Evolutionary conservation across 2,113 vertebrate species (phyloP).

Genomic region (Charina bottae): DNA sequence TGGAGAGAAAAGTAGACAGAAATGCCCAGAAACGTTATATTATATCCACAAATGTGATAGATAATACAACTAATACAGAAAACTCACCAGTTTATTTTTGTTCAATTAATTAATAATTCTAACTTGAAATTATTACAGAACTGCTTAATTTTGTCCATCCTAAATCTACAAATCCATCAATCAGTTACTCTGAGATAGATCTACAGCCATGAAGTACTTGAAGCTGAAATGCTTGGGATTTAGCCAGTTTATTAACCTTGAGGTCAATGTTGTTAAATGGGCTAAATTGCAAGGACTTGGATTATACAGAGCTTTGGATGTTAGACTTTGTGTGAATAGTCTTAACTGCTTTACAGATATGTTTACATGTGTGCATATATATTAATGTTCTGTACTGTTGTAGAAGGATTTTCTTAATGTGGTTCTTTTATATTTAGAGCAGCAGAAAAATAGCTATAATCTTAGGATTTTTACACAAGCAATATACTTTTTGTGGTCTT

Average conservation of each 20-base stretch:
- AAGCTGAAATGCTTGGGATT: constrained; percentile 12
- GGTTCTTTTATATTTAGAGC: neutral
- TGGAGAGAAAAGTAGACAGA: neutral
- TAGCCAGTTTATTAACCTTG: constrained; percentile 20
- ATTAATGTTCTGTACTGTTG: neutral
- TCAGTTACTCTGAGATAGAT: neutral
- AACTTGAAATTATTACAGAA: neutral
- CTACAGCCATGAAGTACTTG: neutral
- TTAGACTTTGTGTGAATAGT: neutral
- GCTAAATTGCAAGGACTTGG: constrained; percentile 16
- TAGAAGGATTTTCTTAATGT: neutral
- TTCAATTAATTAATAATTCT: neutral
- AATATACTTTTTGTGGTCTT: constrained; percentile 13
- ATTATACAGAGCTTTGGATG: neutral
- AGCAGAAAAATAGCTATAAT: neutral
- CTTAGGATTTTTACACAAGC: neutral
- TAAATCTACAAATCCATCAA: neutral
- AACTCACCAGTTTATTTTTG: neutral
- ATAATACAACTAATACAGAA: neutral
- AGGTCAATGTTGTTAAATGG: constrained; percentile 12
- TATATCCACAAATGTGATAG: neutral
- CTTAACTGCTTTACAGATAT: neutral
- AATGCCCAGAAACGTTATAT: neutral
- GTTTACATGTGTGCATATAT: neutral
- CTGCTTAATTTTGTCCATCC: neutral